Evolutionary conservation across 2,113 vertebrate genomes (phyloP), one percentile per base, ranked within the genome.

Genomic region (Nothoprocta perdicaria): DNA sequence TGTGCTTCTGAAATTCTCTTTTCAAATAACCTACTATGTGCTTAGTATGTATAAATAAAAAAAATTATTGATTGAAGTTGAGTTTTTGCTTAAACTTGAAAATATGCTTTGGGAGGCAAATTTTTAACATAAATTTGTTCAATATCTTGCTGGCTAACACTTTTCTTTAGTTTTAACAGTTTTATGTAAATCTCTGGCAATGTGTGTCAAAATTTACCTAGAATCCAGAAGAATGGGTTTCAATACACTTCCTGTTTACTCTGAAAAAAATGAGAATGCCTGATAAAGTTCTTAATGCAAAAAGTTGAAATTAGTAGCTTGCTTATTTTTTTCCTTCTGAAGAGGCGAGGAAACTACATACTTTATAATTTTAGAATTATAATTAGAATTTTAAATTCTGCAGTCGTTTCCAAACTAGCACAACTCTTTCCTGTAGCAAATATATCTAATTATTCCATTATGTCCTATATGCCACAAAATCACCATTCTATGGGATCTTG

Each of bases 331-430:
- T 65, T 2, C 38, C 4, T 53, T 35, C 19, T 76, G 2, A 62
- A 79, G 8, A 43, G 14, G 12, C 55, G 22, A 86, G 12, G 22
- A 80, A 77, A 43, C 57, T 24, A 16, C 35, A 6, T 15, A 17
- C 41, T 75, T 62, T 3, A 78, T 33, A 68, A 86, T 63, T 55
- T 63, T 57, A 9, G n/a, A 4, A n/a, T n/a, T n/a, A n/a, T n/a
- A n/a, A n/a, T n/a, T n/a, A n/a, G n/a, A n/a, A n/a, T n/a, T n/a
- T 82, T 74, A 71, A 85, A 62, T 91, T 68, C 35, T 57, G 33
- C 31, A 21, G 55, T 86, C 19, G 8, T 0, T 1, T 81, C 16
- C 29, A 76, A 2, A 18, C 14, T 75, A n/a, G 22, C 35, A 48
- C 11, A 66, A 3, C 13, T 43, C n/a, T 57, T 75, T 63, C 55